phyloP scores from a whole-genome alignment of 2,113 vertebrate genomes.

The Geococcyx californianus region DNA sequence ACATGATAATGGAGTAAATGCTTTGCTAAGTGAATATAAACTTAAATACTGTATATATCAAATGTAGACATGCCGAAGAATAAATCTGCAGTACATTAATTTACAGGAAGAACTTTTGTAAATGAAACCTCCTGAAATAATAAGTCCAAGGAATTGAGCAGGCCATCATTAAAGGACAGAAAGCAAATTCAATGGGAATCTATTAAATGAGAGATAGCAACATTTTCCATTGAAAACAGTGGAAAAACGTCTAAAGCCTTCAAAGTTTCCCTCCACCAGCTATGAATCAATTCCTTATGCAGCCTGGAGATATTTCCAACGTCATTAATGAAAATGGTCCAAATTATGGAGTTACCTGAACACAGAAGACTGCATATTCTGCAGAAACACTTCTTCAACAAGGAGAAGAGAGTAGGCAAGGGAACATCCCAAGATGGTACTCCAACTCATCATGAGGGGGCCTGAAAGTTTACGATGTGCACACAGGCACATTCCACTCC shows the following conservation, averaged over 20 bases:
- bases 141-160: conserved; percentile 43
- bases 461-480: neutral
- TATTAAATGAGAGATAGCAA: neutral
- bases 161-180: conserved; percentile 6
- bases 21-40: conserved; percentile 73
- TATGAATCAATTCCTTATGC: neutral
- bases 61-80: conserved; percentile 29
- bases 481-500: neutral
- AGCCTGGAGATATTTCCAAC: neutral
- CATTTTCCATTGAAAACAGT: neutral
- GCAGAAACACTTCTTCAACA: neutral
- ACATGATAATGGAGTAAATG: conserved; percentile 74
- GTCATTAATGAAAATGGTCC: neutral
- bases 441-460: neutral
- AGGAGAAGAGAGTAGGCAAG: neutral
- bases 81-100: conserved; percentile 66
- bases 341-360: neutral
- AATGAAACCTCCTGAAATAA: conserved; percentile 65
- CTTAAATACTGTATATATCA: conserved; percentile 73
- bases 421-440: neutral
- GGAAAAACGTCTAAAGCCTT: neutral
- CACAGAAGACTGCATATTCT: neutral
- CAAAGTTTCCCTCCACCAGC: neutral
- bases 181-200: neutral
- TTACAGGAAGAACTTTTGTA: conserved; percentile 59